Conservation (phyloP, 92 coral and sea anemone species). For the Blastomussa wellsi region DNA sequence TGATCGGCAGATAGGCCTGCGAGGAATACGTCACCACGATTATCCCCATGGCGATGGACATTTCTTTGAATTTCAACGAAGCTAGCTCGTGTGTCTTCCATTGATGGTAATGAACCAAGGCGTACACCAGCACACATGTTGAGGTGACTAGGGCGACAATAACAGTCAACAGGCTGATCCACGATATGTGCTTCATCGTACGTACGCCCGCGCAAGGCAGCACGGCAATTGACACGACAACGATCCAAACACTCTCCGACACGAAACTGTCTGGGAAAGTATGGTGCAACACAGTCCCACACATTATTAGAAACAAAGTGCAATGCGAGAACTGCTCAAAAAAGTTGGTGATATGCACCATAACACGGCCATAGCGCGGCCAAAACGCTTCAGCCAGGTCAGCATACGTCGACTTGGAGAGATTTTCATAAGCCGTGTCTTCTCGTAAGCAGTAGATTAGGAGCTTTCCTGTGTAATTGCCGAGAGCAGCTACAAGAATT, state of each 20-base stretch:
- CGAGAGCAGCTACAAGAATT: slow-evolving; percentile 74
- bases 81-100: slow-evolving; percentile 83
- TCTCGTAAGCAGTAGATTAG: slow-evolving; percentile 84
- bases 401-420: slow-evolving; percentile 75
- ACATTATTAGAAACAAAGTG: slow-evolving; percentile 84
- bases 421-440: slow-evolving; percentile 73
- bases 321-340: slow-evolving; percentile 93
- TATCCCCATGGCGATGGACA: slow-evolving; percentile 88
- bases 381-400: slow-evolving; percentile 88
- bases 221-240: slow-evolving; percentile 77
- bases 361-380: slow-evolving; percentile 84
- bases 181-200: slow-evolving; percentile 84
- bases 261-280: slow-evolving; percentile 89
- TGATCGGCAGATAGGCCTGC: slow-evolving; percentile 83
- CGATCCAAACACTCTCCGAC: slow-evolving; percentile 87
- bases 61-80: slow-evolving; percentile 71
- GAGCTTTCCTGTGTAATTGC: slow-evolving; percentile 88
- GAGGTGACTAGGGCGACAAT: slow-evolving; percentile 81
- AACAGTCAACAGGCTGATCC: slow-evolving; percentile 84
- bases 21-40: slow-evolving; percentile 82
- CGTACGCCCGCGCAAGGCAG: slow-evolving; percentile 82
- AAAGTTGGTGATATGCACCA: slow-evolving; percentile 88
- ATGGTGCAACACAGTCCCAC: slow-evolving; percentile 89
- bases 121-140: slow-evolving; percentile 81
- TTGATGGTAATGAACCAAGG: slow-evolving; percentile 62